Evolutionary conservation across 2,888 invertebrate species (phyloP).

Genomic region (Ennomos erosarius): DNA sequence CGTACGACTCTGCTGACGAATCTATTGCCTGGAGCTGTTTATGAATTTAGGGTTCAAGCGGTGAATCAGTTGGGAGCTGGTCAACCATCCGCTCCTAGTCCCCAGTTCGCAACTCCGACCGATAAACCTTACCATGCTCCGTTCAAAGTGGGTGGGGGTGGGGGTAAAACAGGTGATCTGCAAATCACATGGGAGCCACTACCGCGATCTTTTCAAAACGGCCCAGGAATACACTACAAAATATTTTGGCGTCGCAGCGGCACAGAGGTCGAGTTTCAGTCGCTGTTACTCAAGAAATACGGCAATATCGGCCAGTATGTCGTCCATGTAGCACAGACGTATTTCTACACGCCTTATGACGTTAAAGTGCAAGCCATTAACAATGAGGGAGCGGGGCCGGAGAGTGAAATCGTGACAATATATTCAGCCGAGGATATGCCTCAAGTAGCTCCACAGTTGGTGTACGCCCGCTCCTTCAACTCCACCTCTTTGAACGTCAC

Average conservation of each 20-base stretch:
- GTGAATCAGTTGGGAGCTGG: slow-evolving; percentile 94
- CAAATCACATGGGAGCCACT: slow-evolving; percentile 96
- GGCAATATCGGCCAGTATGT: slow-evolving; percentile 93
- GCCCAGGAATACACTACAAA: slow-evolving; percentile 95
- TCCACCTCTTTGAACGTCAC: slow-evolving; percentile 96
- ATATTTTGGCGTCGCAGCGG: slow-evolving; percentile 93
- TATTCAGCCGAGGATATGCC: slow-evolving; percentile 97
- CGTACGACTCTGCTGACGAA: slow-evolving; percentile 88
- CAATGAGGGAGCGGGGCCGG: slow-evolving; percentile 92
- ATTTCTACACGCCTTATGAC: slow-evolving; percentile 93
- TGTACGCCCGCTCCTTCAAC: slow-evolving; percentile 92
- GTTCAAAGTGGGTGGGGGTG: slow-evolving; percentile 94
- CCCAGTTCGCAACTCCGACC: slow-evolving; percentile 93
- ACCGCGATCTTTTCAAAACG: slow-evolving; percentile 92
- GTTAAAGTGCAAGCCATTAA: slow-evolving; percentile 95
- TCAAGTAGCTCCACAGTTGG: slow-evolving; percentile 93
- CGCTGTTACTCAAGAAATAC: slow-evolving; percentile 87
- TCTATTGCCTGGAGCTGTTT: slow-evolving; percentile 94
- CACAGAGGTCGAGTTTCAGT: slow-evolving; percentile 91
- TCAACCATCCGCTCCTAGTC: slow-evolving; percentile 92
- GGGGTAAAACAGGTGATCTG: slow-evolving; percentile 97
- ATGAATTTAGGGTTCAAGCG: slow-evolving; percentile 96
- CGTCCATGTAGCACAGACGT: slow-evolving; percentile 89
- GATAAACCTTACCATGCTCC: slow-evolving; percentile 93
- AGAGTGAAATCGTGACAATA: slow-evolving; percentile 90